Evolutionary conservation across 2,888 invertebrate species (phyloP).

Genomic region (Cerastis rubricosa): DNA sequence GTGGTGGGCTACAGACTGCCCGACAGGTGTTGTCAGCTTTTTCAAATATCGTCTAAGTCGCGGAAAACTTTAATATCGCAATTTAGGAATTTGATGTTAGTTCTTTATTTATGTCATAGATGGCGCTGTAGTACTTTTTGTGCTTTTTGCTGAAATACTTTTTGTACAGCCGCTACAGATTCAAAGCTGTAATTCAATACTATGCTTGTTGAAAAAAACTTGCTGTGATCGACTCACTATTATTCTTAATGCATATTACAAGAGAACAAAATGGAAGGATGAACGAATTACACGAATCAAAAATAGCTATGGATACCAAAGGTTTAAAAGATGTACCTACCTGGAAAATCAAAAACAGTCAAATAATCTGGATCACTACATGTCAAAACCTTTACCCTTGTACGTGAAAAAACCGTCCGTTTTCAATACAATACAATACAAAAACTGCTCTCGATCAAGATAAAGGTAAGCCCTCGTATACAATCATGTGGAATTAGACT

Average conservation of each 20-base stretch:
- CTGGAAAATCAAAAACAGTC: neutral
- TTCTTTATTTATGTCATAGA: no score
- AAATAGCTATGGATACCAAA: neutral
- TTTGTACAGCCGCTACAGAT: no score
- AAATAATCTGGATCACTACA: neutral
- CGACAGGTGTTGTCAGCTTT: no score
- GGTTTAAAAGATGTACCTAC: no score
- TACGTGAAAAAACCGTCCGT: neutral
- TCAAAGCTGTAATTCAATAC: neutral
- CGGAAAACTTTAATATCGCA: no score
- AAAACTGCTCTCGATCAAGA: constrained; percentile 34
- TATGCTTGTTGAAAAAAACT: neutral
- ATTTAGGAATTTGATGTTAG: no score
- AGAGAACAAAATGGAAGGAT: neutral
- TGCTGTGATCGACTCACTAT: neutral
- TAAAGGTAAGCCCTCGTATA: constrained; percentile 24
- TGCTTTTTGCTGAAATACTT: no score
- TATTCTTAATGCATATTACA: neutral
- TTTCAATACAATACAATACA: constrained; percentile 40
- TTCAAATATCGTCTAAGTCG: no score
- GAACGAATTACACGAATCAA: neutral
- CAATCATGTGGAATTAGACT: constrained; percentile 43
- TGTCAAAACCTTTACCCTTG: neutral
- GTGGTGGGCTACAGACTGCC: no score
- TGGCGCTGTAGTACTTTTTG: no score